Conservation (phyloP, 1,140 invertebrate genomes). For the Plutomurus gul region DNA sequence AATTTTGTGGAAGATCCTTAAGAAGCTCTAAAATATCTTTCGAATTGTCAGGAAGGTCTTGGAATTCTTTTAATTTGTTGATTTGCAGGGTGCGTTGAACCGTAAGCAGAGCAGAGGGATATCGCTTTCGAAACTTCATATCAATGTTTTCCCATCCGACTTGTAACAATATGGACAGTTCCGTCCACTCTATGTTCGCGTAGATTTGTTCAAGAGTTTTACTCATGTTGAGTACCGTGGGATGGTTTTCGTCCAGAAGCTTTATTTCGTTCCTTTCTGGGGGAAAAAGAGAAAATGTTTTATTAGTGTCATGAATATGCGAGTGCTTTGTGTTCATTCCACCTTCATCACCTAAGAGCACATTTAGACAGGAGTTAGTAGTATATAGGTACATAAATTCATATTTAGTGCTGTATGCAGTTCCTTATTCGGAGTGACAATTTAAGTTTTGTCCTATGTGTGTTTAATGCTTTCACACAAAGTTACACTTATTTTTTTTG, state of each 20-base stretch:
- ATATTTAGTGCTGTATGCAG: too few species aligned
- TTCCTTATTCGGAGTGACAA: too few species aligned
- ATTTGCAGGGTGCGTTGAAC: constrained; percentile 33
- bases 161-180: constrained; percentile 32
- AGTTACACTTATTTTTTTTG: too few species aligned
- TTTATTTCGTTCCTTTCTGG: neutral
- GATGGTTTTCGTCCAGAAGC: constrained; percentile 10
- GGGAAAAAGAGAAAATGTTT: too few species aligned
- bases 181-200: constrained; percentile 35
- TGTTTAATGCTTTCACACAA: too few species aligned
- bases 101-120: constrained; percentile 17
- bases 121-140: neutral
- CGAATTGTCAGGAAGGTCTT: constrained; percentile 15
- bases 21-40: neutral
- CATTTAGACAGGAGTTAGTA: too few species aligned
- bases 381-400: too few species aligned
- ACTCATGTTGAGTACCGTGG: constrained; percentile 3
- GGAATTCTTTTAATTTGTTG: constrained; percentile 1
- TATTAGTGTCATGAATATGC: too few species aligned
- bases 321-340: too few species aligned
- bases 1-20: constrained; percentile 33
- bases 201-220: constrained; percentile 31
- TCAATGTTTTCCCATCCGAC: constrained; percentile 40
- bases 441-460: too few species aligned
- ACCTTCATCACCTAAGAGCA: too few species aligned